Base-by-base conservation (phyloP, 2,113 vertebrate species). In the Centropristis striata region DNA sequence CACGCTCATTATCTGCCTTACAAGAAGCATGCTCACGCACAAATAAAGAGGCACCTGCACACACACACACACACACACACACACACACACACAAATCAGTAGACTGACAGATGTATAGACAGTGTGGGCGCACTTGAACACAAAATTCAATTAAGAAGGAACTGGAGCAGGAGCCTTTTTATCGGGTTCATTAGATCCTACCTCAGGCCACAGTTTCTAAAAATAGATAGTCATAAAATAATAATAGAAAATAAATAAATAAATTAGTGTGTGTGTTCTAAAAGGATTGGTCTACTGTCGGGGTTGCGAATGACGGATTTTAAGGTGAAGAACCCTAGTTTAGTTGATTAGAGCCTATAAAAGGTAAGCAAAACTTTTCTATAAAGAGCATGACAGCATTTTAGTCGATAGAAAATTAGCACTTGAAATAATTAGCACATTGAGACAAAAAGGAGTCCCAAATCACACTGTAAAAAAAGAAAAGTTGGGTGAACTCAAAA, bases 131-230 rank as follows among this genome's bases (percentile, higher is more conserved):
- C 63, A 67, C 70, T 73, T 44, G 16, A 67, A 59, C 50, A 78
- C 58, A 72, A 37, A 53, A 55, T 80, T 72, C 69, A 72, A 72
- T 73, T 49, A 39, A 49, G 57, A 41, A 27, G 44, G 51, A 78
- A 81, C 20, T 69, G 57, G 64, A 77, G 68, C 83, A 76, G 49
- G 51, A 81, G 63, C 20, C 18, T 55, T 74, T 85, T 61, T 78
- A 75, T 81, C 78, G 70, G 70, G 28, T 60, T 80, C 16, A 81
- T 78, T 79, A 83, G 53, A 67, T 60, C 44, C 25, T 57, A 60
- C 67, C 53, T 71, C 53, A 9, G 51, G 79, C 72, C 13, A 64
- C 25, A 36, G 32, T 55, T 37, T 79, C 58, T 69, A 54, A 83
- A 57, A 59, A 66, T 61, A 27, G 55, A 76, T 50, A 80, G 47